Evolutionary conservation across 1,140 invertebrate species (phyloP).

Genomic region (Agraylea sexmaculata): DNA sequence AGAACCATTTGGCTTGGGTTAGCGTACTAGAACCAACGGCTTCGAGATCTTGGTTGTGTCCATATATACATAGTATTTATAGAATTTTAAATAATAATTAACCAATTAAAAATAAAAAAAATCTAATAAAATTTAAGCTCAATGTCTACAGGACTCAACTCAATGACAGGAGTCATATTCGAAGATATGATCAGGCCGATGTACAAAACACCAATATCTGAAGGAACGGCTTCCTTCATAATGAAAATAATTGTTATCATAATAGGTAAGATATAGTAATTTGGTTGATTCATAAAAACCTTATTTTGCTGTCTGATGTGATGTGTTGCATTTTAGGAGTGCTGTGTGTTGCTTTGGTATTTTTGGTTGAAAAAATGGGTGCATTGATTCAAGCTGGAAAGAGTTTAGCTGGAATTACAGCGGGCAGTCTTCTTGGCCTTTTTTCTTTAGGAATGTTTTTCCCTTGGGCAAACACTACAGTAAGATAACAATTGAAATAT

Average conservation of each 20-base stretch:
- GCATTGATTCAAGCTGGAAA: conserved; percentile 56
- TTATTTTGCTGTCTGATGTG: too few relatives aligned
- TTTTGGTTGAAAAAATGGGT: conserved; percentile 56
- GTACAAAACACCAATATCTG: conserved; percentile 46
- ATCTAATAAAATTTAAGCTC: conserved; percentile 60
- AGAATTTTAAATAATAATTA: too few relatives aligned
- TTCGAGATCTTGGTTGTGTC: too few relatives aligned
- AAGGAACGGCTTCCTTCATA: conserved; percentile 48
- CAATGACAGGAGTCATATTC: conserved; percentile 69
- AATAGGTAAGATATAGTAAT: conserved; percentile 29
- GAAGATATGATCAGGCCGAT: conserved; percentile 64
- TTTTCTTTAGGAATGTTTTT: conserved; percentile 70
- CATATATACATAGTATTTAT: too few relatives aligned
- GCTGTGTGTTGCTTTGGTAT: conserved; percentile 51
- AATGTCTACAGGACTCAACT: conserved; percentile 68
- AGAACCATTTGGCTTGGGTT: too few relatives aligned
- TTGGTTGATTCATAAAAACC: background rate
- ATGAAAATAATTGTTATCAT: conserved; percentile 59
- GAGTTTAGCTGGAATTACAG: conserved; percentile 54
- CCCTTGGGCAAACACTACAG: conserved; percentile 55
- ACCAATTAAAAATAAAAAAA: too few relatives aligned
- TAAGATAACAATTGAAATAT: conserved; percentile 26
- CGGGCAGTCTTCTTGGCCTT: conserved; percentile 62
- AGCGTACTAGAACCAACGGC: too few relatives aligned
- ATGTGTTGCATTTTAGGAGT: conserved; percentile 38